Percentiles rank a stretch among this genome's conserved stretches.
Conservation (phyloP, 2,113 vertebrate genomes). For the Xiphophorus maculatus region DNA sequence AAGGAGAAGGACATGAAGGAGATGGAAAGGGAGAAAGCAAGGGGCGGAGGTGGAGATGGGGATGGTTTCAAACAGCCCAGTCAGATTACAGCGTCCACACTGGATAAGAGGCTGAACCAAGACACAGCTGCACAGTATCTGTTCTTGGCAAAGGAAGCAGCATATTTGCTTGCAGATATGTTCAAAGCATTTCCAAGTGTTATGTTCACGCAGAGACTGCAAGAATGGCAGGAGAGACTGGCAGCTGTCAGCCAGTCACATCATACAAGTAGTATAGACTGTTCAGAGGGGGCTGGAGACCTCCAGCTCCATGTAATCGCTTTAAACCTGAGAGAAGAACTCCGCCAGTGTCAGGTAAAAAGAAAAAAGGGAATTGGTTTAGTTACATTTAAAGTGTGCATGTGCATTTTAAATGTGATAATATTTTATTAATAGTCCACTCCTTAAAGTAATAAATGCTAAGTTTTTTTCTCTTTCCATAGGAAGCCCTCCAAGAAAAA, state of each 20-base stretch:
- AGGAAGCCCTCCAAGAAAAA: slow-evolving; percentile 81
- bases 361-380: neutral
- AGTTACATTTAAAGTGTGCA: neutral
- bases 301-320: slow-evolving; percentile 72
- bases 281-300: slow-evolving; percentile 61
- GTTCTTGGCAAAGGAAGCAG: slow-evolving; percentile 83
- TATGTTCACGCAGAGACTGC: slow-evolving; percentile 74
- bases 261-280: slow-evolving; percentile 6
- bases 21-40: slow-evolving; percentile 77
- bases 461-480: neutral
- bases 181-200: slow-evolving; percentile 66
- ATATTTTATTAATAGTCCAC: too few relatives aligned
- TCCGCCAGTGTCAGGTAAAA: slow-evolving; percentile 87
- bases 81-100: slow-evolving; percentile 23
- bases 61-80: neutral
- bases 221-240: slow-evolving; percentile 84
- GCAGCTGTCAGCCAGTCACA: slow-evolving; percentile 70
- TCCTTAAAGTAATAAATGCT: neutral
- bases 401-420: neutral
- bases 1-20: slow-evolving; percentile 83
- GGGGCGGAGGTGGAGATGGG: neutral
- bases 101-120: slow-evolving; percentile 63
- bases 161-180: slow-evolving; percentile 80
- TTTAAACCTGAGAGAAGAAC: slow-evolving; percentile 83
- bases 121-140: slow-evolving; percentile 76